These are phyloP conservation scores for Coenonympha glycerion DNA, from an alignment of 2,888 invertebrate species.

Conservation along the genomic window DNA sequence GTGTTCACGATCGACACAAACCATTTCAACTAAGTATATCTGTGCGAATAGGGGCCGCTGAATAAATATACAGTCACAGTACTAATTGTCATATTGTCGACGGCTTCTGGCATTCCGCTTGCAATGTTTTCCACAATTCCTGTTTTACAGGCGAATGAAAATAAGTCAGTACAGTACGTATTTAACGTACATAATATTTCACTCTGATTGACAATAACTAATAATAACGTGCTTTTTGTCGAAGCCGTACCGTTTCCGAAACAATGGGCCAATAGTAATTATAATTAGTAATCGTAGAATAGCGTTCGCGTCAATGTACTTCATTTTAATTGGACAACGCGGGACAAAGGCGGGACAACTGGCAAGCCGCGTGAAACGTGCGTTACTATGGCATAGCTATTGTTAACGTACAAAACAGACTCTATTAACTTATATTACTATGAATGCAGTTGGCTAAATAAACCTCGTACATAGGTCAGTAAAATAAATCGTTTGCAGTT, in stretches of 20 bases:
- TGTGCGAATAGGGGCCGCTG: constrained; percentile 30
- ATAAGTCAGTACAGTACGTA: not conserved
- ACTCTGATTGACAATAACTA: not conserved
- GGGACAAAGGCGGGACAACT: constrained; percentile 53
- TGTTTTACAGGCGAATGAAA: not conserved
- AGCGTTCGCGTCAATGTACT: constrained; percentile 55
- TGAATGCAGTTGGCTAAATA: constrained; percentile 27
- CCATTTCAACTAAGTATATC: constrained; percentile 43
- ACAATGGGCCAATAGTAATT: constrained; percentile 56
- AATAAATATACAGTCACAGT: constrained; percentile 28
- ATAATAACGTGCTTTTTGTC: not conserved
- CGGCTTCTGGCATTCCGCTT: constrained; percentile 14
- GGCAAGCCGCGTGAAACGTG: constrained; percentile 39
- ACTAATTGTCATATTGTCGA: constrained; percentile 24
- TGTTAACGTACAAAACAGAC: constrained; percentile 55
- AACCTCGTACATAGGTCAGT: constrained; percentile 8
- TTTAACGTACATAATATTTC: not conserved
- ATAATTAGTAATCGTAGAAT: constrained; percentile 38
- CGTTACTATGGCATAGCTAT: constrained; percentile 59
- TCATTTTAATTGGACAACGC: constrained; percentile 66
- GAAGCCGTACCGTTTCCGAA: constrained; percentile 26
- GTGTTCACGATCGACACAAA: constrained; percentile 50
- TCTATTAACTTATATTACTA: constrained; percentile 45
- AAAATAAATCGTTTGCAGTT: not conserved
- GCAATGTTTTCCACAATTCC: not conserved